Conservation (phyloP, 2,113 vertebrate genomes). For the Nematolebias whitei region DNA sequence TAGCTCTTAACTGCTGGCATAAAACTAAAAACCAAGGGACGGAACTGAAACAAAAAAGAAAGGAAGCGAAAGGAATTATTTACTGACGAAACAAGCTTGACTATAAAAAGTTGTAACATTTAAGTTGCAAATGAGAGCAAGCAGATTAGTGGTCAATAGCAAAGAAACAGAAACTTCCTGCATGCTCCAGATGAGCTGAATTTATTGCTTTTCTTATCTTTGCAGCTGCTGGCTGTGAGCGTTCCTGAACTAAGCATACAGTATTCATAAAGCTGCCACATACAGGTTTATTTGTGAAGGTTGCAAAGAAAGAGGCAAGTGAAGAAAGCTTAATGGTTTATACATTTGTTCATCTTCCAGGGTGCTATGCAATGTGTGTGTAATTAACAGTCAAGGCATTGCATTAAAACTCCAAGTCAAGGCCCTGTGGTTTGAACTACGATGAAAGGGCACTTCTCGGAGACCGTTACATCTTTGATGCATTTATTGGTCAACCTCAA, state of each 20-base stretch:
- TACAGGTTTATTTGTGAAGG: background rate
- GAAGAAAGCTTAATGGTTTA: constrained; percentile 2
- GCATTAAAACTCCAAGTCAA: constrained; percentile 23
- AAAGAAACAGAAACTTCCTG: no score
- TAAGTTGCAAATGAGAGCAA: background rate
- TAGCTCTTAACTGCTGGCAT: no score
- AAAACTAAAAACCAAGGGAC: no score
- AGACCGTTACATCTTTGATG: constrained; percentile 50
- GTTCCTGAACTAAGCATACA: background rate
- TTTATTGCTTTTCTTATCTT: no score
- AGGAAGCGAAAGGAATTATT: no score
- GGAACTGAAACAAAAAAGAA: no score
- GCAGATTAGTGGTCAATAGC: background rate
- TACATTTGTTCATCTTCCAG: constrained; percentile 2
- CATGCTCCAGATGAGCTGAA: no score
- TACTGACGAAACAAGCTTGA: no score
- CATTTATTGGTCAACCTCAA: constrained; percentile 54
- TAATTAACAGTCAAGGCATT: constrained; percentile 14
- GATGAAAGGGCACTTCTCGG: constrained; percentile 45
- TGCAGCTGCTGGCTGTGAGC: no score
- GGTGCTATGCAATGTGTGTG: constrained; percentile 15
- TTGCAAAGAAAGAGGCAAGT: background rate
- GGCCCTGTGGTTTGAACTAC: constrained; percentile 24
- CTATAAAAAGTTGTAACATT: no score
- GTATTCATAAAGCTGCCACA: background rate